Evolutionary conservation across 2,113 vertebrate species (phyloP).

Genomic region (Rutilus rutilus): DNA sequence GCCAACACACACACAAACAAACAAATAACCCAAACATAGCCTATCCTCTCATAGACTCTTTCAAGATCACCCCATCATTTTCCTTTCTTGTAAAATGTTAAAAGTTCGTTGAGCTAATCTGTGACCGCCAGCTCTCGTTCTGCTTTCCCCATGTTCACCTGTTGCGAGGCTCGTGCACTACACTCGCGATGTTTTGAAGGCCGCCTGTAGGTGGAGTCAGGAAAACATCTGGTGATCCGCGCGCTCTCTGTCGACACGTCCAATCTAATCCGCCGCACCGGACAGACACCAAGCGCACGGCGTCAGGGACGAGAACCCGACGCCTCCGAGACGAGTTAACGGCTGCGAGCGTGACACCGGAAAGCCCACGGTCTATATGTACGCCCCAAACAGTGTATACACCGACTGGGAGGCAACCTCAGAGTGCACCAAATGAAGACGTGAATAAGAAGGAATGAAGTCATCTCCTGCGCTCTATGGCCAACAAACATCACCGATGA

Average conservation of each 20-base stretch:
- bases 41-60: neutral
- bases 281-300: constrained; percentile 11
- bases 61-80: neutral
- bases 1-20: no score
- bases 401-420: constrained; percentile 30
- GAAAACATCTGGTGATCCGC: constrained; percentile 51
- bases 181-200: constrained; percentile 47
- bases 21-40: neutral
- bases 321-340: constrained; percentile 6
- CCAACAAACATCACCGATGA: constrained; percentile 33
- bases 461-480: constrained; percentile 33
- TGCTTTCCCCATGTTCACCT: constrained; percentile 32
- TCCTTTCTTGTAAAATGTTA: neutral
- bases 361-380: neutral
- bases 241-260: constrained; percentile 19
- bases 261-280: constrained; percentile 16
- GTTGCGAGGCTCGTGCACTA: constrained; percentile 33
- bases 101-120: neutral
- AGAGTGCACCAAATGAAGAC: constrained; percentile 39
- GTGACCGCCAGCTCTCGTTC: constrained; percentile 5
- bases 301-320: constrained; percentile 3
- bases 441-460: constrained; percentile 49
- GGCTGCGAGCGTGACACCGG: neutral
- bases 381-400: neutral
- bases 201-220: constrained; percentile 57